Evolutionary conservation across 2,113 vertebrate species (phyloP).

Genomic region (Takifugu bimaculatus): DNA sequence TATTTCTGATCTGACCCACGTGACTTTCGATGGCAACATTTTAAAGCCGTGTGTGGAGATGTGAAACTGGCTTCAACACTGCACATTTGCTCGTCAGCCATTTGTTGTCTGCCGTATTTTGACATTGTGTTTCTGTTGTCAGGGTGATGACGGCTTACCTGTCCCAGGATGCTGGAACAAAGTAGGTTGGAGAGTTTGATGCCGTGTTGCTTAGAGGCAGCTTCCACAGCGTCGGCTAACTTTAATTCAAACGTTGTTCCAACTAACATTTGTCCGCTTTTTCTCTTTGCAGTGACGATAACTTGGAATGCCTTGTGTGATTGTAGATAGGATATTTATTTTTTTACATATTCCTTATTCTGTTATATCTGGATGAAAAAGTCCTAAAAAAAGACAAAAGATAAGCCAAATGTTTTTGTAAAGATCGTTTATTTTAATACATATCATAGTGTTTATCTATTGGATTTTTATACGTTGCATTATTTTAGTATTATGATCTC

Average conservation of each 20-base stretch:
- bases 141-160: constrained; percentile 79
- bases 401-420: constrained; percentile 63
- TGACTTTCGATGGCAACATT: too few relatives aligned
- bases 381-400: constrained; percentile 38
- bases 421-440: constrained; percentile 75
- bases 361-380: constrained; percentile 50
- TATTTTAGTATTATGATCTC: constrained; percentile 66
- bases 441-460: constrained; percentile 65
- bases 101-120: not conserved
- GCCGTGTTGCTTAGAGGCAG: not conserved
- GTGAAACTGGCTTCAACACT: too few relatives aligned
- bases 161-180: constrained; percentile 82
- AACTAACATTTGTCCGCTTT: constrained; percentile 61
- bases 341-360: constrained; percentile 70
- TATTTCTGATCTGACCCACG: too few relatives aligned
- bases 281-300: constrained; percentile 78
- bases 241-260: constrained; percentile 11
- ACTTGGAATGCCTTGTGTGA: constrained; percentile 74
- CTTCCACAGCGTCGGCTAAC: constrained; percentile 12
- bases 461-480: constrained; percentile 70
- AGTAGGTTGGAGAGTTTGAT: constrained; percentile 59
- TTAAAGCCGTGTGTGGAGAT: too few relatives aligned
- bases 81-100: not conserved
- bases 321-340: constrained; percentile 84
- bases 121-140: not conserved